Evolutionary conservation across 1,140 invertebrate genomes (phyloP).

Genomic region (Drosophila micromelanica): DNA sequence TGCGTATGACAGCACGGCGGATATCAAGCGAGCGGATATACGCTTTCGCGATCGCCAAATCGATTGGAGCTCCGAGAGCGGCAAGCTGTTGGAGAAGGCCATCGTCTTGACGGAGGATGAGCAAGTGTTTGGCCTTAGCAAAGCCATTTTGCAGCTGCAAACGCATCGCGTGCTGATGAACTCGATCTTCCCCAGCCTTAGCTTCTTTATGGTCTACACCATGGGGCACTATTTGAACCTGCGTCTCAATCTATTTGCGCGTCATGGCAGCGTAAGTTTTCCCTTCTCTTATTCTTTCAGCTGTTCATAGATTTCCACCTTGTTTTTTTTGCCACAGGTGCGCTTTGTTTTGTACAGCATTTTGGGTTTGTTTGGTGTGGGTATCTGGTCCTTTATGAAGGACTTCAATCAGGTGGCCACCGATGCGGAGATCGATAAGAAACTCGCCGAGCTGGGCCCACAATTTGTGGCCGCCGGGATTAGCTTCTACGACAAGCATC

Average conservation of each 20-base stretch:
- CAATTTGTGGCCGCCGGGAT: constrained; percentile 89
- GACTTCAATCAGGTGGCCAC: constrained; percentile 87
- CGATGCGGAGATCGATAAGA: constrained; percentile 87
- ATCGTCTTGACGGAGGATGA: constrained; percentile 90
- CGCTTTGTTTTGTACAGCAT: constrained; percentile 86
- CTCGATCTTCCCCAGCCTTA: constrained; percentile 84
- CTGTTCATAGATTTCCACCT: not conserved
- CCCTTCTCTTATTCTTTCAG: rapidly evolving
- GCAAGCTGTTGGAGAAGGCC: constrained; percentile 87
- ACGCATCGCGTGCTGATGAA: constrained; percentile 86
- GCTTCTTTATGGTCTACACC: constrained; percentile 85
- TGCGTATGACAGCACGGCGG: constrained; percentile 84
- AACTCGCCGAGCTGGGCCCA: constrained; percentile 86
- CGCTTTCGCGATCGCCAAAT: constrained; percentile 85
- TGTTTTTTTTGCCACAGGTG: constrained; percentile 60
- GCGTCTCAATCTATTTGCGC: constrained; percentile 86
- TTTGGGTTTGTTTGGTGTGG: constrained; percentile 86
- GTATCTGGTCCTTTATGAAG: constrained; percentile 87
- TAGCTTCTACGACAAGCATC: constrained; percentile 90
- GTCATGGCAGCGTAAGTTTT: constrained; percentile 81
- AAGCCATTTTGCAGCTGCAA: constrained; percentile 88
- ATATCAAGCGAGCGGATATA: constrained; percentile 86
- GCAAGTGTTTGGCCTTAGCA: constrained; percentile 91
- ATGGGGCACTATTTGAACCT: constrained; percentile 85
- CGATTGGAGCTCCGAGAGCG: constrained; percentile 87